Evolutionary conservation across 2,888 invertebrate species (phyloP).

Genomic region (Andrena trimmerana): DNA sequence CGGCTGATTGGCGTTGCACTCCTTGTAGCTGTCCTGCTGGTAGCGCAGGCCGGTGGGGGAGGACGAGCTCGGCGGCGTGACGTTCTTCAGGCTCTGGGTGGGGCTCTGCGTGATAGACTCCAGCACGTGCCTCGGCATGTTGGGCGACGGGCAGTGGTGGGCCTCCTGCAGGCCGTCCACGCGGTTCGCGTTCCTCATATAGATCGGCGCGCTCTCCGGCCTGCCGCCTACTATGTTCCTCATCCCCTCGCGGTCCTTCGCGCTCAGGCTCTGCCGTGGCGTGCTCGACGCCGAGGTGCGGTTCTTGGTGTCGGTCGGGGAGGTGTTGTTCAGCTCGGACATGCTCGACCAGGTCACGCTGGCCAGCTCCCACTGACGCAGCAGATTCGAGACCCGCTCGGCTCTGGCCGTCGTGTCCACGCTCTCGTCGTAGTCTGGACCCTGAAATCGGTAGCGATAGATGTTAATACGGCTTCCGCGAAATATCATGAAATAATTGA

Average conservation of each 20-base stretch:
- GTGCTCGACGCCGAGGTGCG: conserved; percentile 61
- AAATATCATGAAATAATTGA: too few relatives aligned
- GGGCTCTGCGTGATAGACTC: conserved; percentile 83
- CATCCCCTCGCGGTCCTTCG: conserved; percentile 82
- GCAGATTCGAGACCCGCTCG: conserved; percentile 89
- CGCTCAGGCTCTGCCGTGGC: conserved; percentile 73
- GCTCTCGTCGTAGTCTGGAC: conserved; percentile 93
- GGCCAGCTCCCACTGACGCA: conserved; percentile 92
- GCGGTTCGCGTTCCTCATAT: conserved; percentile 79
- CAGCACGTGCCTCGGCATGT: conserved; percentile 82
- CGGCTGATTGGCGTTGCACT: conserved; percentile 70
- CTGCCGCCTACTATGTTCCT: conserved; percentile 82
- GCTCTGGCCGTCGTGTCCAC: conserved; percentile 89
- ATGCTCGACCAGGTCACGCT: conserved; percentile 86
- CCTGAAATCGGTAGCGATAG: conserved; percentile 85
- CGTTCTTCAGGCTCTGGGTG: conserved; percentile 79
- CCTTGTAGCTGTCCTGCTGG: conserved; percentile 74
- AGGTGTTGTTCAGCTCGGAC: conserved; percentile 70
- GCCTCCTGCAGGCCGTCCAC: conserved; percentile 81
- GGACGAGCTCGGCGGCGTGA: conserved; percentile 75
- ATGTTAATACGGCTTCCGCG: neutral
- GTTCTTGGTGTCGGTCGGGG: conserved; percentile 55
- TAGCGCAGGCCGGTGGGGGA: conserved; percentile 77
- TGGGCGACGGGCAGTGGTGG: conserved; percentile 78
- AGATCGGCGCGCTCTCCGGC: conserved; percentile 82